phyloP scores from a whole-genome alignment of 1,140 invertebrate genomes.

The Vanessa tameamea region DNA sequence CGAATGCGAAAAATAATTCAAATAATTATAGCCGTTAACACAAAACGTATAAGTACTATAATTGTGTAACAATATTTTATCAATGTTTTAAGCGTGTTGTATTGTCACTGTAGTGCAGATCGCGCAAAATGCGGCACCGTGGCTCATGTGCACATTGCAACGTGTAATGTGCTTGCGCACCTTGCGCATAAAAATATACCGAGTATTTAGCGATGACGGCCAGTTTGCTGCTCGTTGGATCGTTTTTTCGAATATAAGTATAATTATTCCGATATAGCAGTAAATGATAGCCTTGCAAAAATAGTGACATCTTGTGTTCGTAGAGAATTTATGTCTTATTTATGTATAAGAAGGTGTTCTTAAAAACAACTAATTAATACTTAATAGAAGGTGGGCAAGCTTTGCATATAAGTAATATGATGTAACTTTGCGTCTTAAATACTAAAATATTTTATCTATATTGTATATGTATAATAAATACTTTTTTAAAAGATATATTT shows the following conservation, averaged over 20 bases:
- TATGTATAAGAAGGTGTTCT: background rate
- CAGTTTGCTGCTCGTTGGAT: conserved; percentile 18
- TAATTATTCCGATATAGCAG: conserved; percentile 15
- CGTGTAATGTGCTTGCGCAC: conserved; percentile 42
- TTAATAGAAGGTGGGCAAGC: too few relatives aligned
- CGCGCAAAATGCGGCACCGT: conserved; percentile 41
- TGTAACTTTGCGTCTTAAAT: too few relatives aligned
- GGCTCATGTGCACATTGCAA: conserved; percentile 40
- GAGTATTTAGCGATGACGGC: conserved; percentile 28
- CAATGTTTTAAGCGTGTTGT: background rate
- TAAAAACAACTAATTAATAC: too few relatives aligned
- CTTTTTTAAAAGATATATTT: too few relatives aligned
- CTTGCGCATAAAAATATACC: conserved; percentile 49
- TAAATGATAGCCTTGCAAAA: background rate
- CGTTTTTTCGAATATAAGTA: conserved; percentile 19
- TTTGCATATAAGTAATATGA: too few relatives aligned
- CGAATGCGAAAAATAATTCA: background rate
- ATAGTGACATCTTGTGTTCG: background rate
- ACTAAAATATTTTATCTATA: too few relatives aligned
- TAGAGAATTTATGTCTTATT: background rate
- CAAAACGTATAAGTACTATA: background rate
- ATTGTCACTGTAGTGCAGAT: conserved; percentile 28
- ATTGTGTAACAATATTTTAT: background rate
- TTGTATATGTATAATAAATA: too few relatives aligned
- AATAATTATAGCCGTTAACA: conserved; percentile 12